Evolutionary conservation across 2,113 vertebrate genomes (phyloP), one percentile per base, ranked within the genome.

Genomic region (Syrmaticus mikado): DNA sequence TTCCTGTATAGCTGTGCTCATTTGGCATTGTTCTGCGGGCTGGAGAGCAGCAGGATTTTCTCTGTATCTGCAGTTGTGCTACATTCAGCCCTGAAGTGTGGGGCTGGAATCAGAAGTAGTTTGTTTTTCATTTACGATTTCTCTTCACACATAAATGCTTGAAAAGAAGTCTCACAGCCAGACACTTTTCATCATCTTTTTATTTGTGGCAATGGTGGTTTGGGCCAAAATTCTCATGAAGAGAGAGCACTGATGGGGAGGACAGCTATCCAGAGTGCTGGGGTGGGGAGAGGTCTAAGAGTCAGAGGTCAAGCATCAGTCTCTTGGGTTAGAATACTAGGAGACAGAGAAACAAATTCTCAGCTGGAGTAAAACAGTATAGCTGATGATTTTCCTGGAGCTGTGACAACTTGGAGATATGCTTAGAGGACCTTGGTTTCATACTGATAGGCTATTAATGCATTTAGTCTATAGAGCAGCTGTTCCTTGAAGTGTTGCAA

Each of bases 101-200:
- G 87, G 65, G 15, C 4, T 72, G n/a, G n/a, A 60, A 53, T 72
- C 25, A 65, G 62, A 72, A 76, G 40, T 8, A 40, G 25, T 76
- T 90, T 77, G n/a, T 34, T 95, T 84, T 30, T 75, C 43, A 65
- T 84, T 86, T 81, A 79, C n/a, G 16, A 15, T n/a, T 83, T 83
- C 41, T 95, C 48, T 92, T 55, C 60, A 12, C 5, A 9, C 55
- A 82, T 61, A 82, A 93, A 21, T 53, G 74, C 60, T 61, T 84
- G 50, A 92, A 73, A 40, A 89, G 58, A 58, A 93, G 16, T 73
- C 58, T 88, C 1, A 0, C 72, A 64, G 72, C 61, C 92, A 94
- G 82, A 86, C 30, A 14, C 11, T 72, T 78, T 21, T 60, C 57
- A 66, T 83, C 55, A 61, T 88, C 40, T 75, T 88, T 82, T 85